Base-by-base conservation (phyloP, 2,888 invertebrate genomes). In the Resseliella maxima region DNA sequence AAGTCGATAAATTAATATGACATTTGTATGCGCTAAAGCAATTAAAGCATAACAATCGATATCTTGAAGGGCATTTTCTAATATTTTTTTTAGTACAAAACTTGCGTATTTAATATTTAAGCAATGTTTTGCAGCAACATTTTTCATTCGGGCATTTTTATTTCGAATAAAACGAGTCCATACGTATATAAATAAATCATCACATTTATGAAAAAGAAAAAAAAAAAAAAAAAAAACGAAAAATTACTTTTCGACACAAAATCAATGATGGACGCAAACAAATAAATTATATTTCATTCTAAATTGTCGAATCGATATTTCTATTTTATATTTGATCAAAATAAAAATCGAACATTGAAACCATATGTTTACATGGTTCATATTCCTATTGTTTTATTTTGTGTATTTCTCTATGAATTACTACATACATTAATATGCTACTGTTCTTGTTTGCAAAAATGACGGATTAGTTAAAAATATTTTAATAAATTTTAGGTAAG, bases 1-100 rank as follows among this genome's bases (percentile, higher is more conserved):
- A 72, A 72, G 72, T 72, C 72, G 31, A 72, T 72, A 72, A 72
- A 72, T 72, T 72, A n/a, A n/a, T n/a, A 31, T 31, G 35, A 72
- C 31, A 5, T 72, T 72, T 59, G 59, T 59, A 10, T 59, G 59
- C 15, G n/a, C 24, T 59, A 59, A 59, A 59, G 24, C 59, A 59
- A 59, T 59, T 59, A 24, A 59, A 59, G 3, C 24, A 59, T 59
- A 24, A 59, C 59, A 59, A 59, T 59, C 24, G 15, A 59, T 59
- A 59, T 59, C 24, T 59, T 59, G 50, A 6, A 15, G n/a, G 59
- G 59, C 59, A 59, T 59, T 59, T 59, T 59, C 24, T 50, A 50
- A 50, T n/a, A n/a, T 59, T 59, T 59, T 59, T 50, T 3, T 12
- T 21, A 18, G 50, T 50, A 18, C 15, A 50, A 50, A 41, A 41